These are phyloP conservation scores for Dendrolimus punctatus DNA, from an alignment of 1,140 invertebrate genomes.

Conservation along the genomic window DNA sequence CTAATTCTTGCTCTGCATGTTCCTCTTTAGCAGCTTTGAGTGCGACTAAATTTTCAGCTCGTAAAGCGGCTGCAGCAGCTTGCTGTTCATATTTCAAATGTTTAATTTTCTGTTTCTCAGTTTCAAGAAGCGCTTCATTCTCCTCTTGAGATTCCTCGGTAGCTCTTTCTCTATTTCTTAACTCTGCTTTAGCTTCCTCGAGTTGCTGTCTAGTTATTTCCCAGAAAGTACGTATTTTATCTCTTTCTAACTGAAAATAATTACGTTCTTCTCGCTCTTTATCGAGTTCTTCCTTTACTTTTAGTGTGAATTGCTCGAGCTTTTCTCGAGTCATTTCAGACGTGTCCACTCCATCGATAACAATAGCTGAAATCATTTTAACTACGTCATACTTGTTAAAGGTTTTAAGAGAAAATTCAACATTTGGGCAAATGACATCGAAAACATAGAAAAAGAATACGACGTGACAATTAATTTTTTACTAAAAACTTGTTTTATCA, in stretches of 20 bases:
- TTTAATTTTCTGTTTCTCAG: conserved; percentile 94
- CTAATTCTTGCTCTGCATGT: conserved; percentile 81
- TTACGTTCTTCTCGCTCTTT: conserved; percentile 95
- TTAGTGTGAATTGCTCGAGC: conserved; percentile 88
- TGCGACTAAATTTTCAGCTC: conserved; percentile 68
- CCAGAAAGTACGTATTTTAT: conserved; percentile 96
- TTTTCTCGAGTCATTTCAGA: conserved; percentile 95
- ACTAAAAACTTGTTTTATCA: too few species aligned
- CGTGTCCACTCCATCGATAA: conserved; percentile 93
- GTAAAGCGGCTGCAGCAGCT: conserved; percentile 83
- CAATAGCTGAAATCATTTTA: conserved; percentile 53
- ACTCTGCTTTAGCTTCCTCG: conserved; percentile 84
- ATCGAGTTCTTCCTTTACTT: conserved; percentile 93
- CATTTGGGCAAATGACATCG: too few species aligned
- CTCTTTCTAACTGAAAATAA: conserved; percentile 95
- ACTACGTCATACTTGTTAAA: not conserved
- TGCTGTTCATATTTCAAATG: conserved; percentile 94
- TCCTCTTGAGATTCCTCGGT: conserved; percentile 90
- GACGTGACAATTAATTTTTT: too few species aligned
- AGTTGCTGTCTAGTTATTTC: conserved; percentile 87
- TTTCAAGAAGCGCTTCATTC: conserved; percentile 89
- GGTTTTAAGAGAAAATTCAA: too few species aligned
- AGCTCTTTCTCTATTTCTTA: conserved; percentile 89
- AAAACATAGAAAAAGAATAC: too few species aligned
- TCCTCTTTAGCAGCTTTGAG: conserved; percentile 67